phyloP scores from a whole-genome alignment of 2,888 invertebrate genomes.

The Itoplectis maculator region DNA sequence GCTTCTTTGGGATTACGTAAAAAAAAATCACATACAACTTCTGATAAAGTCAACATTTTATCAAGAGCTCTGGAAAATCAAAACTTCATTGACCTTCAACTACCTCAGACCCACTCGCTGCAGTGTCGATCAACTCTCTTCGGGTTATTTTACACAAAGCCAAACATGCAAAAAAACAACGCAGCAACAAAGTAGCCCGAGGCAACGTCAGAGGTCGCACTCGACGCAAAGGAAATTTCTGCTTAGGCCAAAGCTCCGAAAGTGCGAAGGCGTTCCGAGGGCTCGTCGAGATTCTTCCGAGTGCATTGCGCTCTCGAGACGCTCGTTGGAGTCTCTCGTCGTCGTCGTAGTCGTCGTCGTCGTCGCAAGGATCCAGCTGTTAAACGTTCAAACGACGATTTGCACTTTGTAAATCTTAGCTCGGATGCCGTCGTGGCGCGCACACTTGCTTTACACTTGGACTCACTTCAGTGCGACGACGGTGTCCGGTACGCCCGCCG shows the following conservation, averaged over 20 bases:
- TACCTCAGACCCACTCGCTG: too few relatives aligned
- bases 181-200: too few relatives aligned
- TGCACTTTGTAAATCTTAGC: slow-evolving; percentile 70
- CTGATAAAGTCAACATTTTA: too few relatives aligned
- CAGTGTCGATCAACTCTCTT: too few relatives aligned
- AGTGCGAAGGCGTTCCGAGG: not conserved
- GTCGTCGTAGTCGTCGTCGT: slow-evolving; percentile 31
- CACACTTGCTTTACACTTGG: slow-evolving; percentile 13
- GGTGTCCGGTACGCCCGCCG: slow-evolving; percentile 2
- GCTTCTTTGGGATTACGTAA: too few relatives aligned
- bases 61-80: too few relatives aligned
- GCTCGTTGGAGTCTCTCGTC: slow-evolving; percentile 30
- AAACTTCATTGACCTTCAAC: too few relatives aligned
- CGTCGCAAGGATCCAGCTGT: slow-evolving; percentile 42
- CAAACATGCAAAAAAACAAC: too few relatives aligned
- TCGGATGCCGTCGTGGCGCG: slow-evolving; percentile 39
- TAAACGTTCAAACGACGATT: slow-evolving; percentile 59
- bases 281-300: slow-evolving; percentile 27
- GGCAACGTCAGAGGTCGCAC: too few relatives aligned
- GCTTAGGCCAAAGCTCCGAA: not conserved
- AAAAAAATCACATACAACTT: too few relatives aligned
- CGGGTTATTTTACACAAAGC: too few relatives aligned
- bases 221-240: slow-evolving; percentile 3
- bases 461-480: not conserved
- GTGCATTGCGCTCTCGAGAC: slow-evolving; percentile 43